Percentiles rank a stretch among this genome's conserved stretches.
phyloP scores from a whole-genome alignment of 2,797 vertebrate species.

The Pipistrellus pipistrellus region DNA sequence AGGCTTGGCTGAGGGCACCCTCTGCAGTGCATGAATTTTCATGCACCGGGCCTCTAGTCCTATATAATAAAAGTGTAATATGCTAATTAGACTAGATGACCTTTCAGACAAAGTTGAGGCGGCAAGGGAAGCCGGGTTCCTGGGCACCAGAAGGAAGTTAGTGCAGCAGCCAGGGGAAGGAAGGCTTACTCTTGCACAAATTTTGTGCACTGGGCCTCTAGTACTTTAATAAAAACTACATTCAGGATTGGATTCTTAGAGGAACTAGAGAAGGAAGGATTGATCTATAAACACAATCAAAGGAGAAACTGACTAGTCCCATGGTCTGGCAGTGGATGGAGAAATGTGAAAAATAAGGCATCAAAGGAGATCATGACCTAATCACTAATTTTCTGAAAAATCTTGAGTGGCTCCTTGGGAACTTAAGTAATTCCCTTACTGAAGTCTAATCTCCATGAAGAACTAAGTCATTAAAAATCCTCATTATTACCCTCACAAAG shows the following conservation, averaged over 20 bases:
- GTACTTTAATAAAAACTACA: constrained; percentile 10
- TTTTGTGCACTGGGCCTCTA: no score
- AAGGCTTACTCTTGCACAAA: no score
- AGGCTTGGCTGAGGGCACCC: no score
- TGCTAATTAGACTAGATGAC: no score
- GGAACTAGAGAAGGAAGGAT: not conserved
- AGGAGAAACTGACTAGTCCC: not conserved
- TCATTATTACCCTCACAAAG: not conserved
- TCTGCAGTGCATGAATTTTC: no score
- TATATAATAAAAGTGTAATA: no score
- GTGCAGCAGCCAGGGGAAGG: no score
- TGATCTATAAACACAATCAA: not conserved
- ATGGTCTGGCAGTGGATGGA: not conserved
- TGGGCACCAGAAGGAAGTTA: no score
- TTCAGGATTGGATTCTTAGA: not conserved
- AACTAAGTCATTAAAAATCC: not conserved
- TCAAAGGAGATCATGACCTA: not conserved
- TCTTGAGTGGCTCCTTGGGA: not conserved
- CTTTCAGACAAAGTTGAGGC: no score
- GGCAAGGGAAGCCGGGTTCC: no score
- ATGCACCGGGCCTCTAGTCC: no score
- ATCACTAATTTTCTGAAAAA: constrained; percentile 23
- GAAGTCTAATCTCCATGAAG: not conserved
- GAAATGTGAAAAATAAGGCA: not conserved
- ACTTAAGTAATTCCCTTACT: not conserved